These are phyloP conservation scores for Phallusia fumigata DNA, from an alignment of 23 tunicate species.

Conservation along the genomic window DNA sequence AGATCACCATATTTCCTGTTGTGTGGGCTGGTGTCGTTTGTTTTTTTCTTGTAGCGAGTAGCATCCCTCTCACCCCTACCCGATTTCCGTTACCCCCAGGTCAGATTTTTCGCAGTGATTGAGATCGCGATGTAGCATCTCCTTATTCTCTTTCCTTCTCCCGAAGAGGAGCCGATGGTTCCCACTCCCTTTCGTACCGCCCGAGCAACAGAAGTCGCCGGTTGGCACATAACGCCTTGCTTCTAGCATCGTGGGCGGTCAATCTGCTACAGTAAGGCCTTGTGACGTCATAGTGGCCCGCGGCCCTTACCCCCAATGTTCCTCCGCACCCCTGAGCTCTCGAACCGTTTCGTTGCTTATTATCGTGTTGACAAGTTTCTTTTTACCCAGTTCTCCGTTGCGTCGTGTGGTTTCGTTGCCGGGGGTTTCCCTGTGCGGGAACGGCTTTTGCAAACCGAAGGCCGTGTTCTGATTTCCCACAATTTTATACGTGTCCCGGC, in stretches of 20 bases:
- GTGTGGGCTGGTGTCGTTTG: slow-evolving; percentile 15
- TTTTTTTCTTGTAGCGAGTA: background rate
- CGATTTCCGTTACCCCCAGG: background rate
- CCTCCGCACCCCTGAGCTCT: background rate
- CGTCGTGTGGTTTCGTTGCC: too few species aligned
- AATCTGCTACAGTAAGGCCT: too few species aligned
- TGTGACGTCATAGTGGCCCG: background rate
- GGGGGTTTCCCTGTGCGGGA: too few species aligned
- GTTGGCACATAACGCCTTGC: slow-evolving; percentile 12
- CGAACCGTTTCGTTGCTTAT: background rate
- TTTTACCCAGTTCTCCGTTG: background rate
- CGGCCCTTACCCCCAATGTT: background rate
- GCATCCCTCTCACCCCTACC: background rate
- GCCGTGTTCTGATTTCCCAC: too few species aligned
- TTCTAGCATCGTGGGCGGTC: background rate
- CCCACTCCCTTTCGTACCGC: background rate
- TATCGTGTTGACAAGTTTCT: slow-evolving; percentile 7
- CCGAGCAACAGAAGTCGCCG: background rate
- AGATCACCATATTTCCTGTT: background rate
- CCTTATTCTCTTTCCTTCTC: background rate
- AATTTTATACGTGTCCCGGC: too few species aligned
- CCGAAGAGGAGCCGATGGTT: background rate
- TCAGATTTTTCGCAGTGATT: background rate
- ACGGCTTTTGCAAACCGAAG: background rate
- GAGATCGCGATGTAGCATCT: background rate